phyloP scores from a whole-genome alignment of 2,797 vertebrate species.

The Myripristis jacobus region DNA sequence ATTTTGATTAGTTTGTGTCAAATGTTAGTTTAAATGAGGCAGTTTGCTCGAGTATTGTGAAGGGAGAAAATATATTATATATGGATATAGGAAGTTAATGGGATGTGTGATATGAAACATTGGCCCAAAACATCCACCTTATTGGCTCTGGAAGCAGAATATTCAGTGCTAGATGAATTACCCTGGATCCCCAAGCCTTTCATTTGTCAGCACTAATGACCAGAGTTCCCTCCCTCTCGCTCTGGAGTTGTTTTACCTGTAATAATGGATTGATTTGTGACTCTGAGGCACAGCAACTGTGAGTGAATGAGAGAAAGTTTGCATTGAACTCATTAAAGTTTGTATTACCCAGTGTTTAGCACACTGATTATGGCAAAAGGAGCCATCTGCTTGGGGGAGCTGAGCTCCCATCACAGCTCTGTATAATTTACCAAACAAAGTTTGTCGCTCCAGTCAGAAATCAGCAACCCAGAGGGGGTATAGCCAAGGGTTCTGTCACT shows the following conservation, averaged over 20 bases:
- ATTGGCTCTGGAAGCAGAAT: slow-evolving; percentile 49
- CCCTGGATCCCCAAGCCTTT: slow-evolving; percentile 57
- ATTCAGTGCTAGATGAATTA: slow-evolving; percentile 67
- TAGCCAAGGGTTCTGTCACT: slow-evolving; percentile 47
- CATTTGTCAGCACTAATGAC: slow-evolving; percentile 80
- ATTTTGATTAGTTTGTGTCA: slow-evolving; percentile 8
- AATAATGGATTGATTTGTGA: slow-evolving; percentile 80
- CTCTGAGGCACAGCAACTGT: slow-evolving; percentile 68
- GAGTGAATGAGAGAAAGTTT: slow-evolving; percentile 77
- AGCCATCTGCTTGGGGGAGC: slow-evolving; percentile 84
- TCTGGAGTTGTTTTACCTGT: slow-evolving; percentile 79
- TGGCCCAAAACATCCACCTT: slow-evolving; percentile 31
- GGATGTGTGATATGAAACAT: slow-evolving; percentile 20
- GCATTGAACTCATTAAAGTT: slow-evolving; percentile 86
- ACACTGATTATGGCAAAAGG: slow-evolving; percentile 77
- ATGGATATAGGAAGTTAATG: slow-evolving; percentile 18
- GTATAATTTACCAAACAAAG: slow-evolving; percentile 80
- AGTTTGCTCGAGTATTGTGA: background rate
- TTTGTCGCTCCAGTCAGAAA: slow-evolving; percentile 74
- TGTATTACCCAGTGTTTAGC: slow-evolving; percentile 82
- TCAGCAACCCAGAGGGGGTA: slow-evolving; percentile 46
- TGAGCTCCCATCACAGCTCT: slow-evolving; percentile 68
- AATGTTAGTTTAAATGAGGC: slow-evolving; percentile 5
- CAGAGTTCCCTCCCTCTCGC: slow-evolving; percentile 67
- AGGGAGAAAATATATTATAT: slow-evolving; percentile 33